Conservation (phyloP, 2,888 invertebrate genomes). For the Formica aserva region DNA sequence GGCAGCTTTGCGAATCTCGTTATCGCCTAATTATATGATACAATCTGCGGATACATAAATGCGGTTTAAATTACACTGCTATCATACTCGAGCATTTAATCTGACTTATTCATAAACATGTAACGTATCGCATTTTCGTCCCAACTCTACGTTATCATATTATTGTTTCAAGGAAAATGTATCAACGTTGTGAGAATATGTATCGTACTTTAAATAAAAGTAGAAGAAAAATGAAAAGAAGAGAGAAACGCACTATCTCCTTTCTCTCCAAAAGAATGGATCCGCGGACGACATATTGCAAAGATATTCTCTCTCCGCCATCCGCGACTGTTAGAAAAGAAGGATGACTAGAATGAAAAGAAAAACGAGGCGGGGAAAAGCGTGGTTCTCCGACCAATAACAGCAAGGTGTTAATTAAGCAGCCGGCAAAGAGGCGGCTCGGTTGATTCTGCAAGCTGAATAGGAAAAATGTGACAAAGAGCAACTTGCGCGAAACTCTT, state of each 20-base stretch:
- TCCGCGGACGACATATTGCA: constrained; percentile 68
- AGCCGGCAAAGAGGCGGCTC: constrained; percentile 66
- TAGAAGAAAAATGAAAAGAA: constrained; percentile 67
- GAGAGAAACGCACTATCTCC: constrained; percentile 65
- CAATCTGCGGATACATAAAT: constrained; percentile 16
- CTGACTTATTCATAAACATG: not conserved
- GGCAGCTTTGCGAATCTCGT: constrained; percentile 1
- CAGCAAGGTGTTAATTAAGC: constrained; percentile 80
- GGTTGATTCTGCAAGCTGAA: constrained; percentile 78
- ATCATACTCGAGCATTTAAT: constrained; percentile 11
- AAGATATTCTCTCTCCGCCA: constrained; percentile 57
- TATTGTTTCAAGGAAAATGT: constrained; percentile 27
- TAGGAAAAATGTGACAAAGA: constrained; percentile 66
- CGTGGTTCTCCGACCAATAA: constrained; percentile 69
- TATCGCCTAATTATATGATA: constrained; percentile 15
- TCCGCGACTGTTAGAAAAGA: constrained; percentile 1
- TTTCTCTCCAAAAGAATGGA: constrained; percentile 58
- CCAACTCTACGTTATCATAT: not conserved
- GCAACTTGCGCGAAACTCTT: constrained; percentile 13
- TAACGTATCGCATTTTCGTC: not conserved
- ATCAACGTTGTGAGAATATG: constrained; percentile 10
- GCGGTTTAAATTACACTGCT: constrained; percentile 17
- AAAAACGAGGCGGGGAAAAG: not conserved
- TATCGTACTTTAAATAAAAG: constrained; percentile 1
- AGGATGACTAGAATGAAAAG: constrained; percentile 1